These are phyloP conservation scores for Jacana jacana DNA, from an alignment of 2,113 vertebrate genomes.

Conservation along the genomic window DNA sequence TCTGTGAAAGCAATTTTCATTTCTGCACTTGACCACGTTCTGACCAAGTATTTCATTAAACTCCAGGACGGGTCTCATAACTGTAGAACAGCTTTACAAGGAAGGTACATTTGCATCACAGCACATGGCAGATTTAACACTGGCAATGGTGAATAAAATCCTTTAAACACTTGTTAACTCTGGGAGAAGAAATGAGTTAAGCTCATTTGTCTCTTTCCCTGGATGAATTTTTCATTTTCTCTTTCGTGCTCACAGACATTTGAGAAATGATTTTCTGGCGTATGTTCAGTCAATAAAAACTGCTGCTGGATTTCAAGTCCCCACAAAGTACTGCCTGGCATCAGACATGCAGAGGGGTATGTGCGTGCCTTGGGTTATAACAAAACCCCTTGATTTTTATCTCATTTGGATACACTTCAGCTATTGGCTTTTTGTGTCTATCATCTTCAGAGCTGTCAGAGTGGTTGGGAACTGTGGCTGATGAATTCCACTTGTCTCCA, in stretches of 20 bases:
- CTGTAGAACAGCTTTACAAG: background rate
- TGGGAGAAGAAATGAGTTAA: constrained; percentile 6
- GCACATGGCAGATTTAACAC: background rate
- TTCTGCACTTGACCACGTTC: background rate
- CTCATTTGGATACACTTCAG: background rate
- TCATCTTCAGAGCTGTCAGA: background rate
- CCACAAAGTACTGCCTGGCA: background rate
- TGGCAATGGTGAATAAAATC: background rate
- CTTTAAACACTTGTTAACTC: constrained; percentile 33
- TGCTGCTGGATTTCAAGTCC: background rate
- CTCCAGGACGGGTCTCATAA: background rate
- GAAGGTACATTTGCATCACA: background rate
- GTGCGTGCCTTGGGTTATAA: background rate
- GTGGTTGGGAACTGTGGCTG: background rate
- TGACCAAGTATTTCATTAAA: background rate
- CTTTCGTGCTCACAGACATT: background rate
- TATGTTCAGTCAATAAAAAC: constrained; percentile 44
- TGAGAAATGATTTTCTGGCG: constrained; percentile 17
- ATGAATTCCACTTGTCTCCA: background rate
- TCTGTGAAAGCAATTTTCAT: background rate
- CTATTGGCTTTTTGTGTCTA: background rate
- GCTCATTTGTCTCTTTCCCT: constrained; percentile 26
- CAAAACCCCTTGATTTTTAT: background rate
- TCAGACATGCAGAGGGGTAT: background rate
- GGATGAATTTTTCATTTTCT: constrained; percentile 46